Evolutionary conservation across 2,797 vertebrate species (phyloP).

Genomic region (Enteromius fasciolatus): DNA sequence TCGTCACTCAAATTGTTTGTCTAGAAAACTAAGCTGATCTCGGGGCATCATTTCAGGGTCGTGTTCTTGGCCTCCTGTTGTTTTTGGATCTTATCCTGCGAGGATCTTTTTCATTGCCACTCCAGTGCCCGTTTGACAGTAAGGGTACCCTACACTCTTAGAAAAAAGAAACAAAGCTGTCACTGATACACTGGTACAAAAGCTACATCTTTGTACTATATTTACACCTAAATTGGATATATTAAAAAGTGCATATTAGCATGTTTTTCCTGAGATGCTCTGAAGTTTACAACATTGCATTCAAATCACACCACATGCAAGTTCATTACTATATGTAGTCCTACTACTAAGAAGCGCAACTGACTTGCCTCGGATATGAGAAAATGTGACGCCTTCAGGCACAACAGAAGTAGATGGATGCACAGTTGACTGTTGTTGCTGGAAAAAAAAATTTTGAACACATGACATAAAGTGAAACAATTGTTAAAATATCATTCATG

Average conservation of each 20-base stretch:
- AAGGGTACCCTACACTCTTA: slow-evolving; percentile 9
- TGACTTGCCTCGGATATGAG: slow-evolving; percentile 11
- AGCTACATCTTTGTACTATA: background rate
- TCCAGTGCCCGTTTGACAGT: slow-evolving; percentile 40
- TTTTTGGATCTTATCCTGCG: slow-evolving; percentile 59
- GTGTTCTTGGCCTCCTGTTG: slow-evolving; percentile 60
- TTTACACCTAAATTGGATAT: background rate
- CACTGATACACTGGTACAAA: background rate
- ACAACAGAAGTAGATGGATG: background rate
- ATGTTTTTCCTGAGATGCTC: background rate
- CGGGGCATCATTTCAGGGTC: slow-evolving; percentile 56
- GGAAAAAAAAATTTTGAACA: background rate
- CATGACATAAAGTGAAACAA: background rate
- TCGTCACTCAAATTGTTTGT: slow-evolving; percentile 60
- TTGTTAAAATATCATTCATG: background rate
- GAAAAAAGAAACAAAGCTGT: background rate
- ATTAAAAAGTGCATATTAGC: background rate
- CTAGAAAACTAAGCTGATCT: slow-evolving; percentile 65
- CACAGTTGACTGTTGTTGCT: background rate
- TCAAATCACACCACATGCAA: slow-evolving; percentile 17
- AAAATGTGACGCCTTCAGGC: background rate
- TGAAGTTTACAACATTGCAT: slow-evolving; percentile 28
- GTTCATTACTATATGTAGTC: slow-evolving; percentile 1
- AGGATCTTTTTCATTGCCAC: slow-evolving; percentile 52
- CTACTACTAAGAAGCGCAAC: slow-evolving; percentile 19